Base-by-base conservation (phyloP, 1,140 invertebrate species). In the Apocrypta bakeri region DNA sequence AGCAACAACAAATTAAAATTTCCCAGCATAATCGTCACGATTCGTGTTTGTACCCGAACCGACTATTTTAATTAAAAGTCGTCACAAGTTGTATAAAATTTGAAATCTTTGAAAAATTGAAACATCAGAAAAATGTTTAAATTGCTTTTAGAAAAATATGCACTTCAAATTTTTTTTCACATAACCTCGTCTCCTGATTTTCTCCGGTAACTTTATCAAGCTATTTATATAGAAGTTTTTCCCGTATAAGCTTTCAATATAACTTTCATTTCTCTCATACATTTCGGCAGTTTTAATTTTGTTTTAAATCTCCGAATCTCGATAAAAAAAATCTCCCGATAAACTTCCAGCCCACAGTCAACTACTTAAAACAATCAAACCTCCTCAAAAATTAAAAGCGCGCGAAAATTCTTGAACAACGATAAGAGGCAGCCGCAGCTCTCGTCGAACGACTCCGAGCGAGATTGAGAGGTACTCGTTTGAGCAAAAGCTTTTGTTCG, bases 401-500 rank as follows among this genome's bases (percentile, higher is more conserved):
- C 21, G 2, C 21, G 48, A 56, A 56, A 56, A 56, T 56, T 56
- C 48, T 17, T 1, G 48, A 56, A 21, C 48, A 56, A 56, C 48
- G 48, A 56, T 2, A 56, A 21, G 48, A 56, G 48, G 2, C 9
- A 17, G 4, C 48, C 48, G 40, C 40, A 56, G 48, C 48, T 56
- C 48, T 56, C 14, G 6, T 56, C 21, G 48, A 56, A 37, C 2
- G 48, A 56, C 12, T 48, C 42, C 42, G 6, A 56, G 48, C 2
- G 14, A 56, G 21, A 56, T 21, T 6, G 48, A 56, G 48, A 56
- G 48, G 48, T 7, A 56, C 48, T 56, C 48, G 48, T 56, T n/a
- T 6, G 17, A 42, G 40, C 40, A 1, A 61, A 37, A 11, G 48
- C 74, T 64, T 76, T 76, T 76, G 74, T 76, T 76, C 73, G 48